Base-by-base conservation (phyloP, 2,797 vertebrate genomes). In the Fistularia tabacaria region DNA sequence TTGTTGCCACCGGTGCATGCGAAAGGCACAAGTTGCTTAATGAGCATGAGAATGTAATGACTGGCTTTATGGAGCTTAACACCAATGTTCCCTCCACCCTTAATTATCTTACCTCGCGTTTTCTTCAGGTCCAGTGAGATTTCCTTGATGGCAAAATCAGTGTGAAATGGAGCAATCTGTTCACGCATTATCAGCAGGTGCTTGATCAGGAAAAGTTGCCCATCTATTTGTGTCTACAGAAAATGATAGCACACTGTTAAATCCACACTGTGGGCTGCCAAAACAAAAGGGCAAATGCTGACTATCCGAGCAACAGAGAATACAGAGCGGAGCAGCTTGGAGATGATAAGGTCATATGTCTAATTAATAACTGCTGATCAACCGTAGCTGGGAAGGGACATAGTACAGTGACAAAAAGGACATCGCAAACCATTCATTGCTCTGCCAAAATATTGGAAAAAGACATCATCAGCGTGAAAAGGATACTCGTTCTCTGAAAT, bases 81-180 rank as follows among this genome's bases (percentile, higher is more conserved):
- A 63, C 71, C 76, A 82, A 79, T 77, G 76, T 81, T 76, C 77
- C 76, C 74, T 62, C 60, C 61, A 81, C 78, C 84, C 83, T 83
- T 84, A 84, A 83, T 85, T 81, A 83, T 77, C 92, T 84, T 92
- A 99, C 97, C 97, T 96, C 95, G 93, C 68, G 95, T 99, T 92
- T 93, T 99, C 93, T 95, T 99, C 89, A 99, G 94, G 90, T 99
- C 97, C 92, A 99, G 92, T 79, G 97, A 99, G 92, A 99, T 99
- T 90, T 99, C 97, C 90, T 98, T 99, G 91, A 99, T 99, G 91
- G 97, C 93, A 86, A 99, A 99, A 90, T 99, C 97, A 59, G 97
- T 93, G 87, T 99, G 97, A 91, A 99, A 99, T 76, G 97, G 96
- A 81, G 97, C 97, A 80, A 99, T 99, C 92, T 99, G 97, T 88